These are phyloP conservation scores for Sebastes wilsoni DNA, from an alignment of 2,797 vertebrate genomes.

Conservation along the genomic window DNA sequence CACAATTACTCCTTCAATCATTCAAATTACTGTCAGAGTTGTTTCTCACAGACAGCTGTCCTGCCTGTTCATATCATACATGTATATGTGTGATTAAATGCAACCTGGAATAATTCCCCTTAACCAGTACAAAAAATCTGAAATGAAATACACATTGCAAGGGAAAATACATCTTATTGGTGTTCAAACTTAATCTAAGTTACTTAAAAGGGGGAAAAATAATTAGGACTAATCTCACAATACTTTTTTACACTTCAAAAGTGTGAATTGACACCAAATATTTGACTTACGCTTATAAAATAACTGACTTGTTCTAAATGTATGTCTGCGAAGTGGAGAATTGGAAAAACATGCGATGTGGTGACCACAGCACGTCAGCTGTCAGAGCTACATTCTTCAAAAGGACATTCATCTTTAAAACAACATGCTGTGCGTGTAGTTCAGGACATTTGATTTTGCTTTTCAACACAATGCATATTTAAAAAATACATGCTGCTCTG, in stretches of 20 bases:
- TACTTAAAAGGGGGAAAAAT: not conserved
- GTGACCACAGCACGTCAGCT: constrained; percentile 6
- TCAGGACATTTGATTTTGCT: not conserved
- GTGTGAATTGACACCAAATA: not conserved
- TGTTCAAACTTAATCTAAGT: not conserved
- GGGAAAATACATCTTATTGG: not conserved
- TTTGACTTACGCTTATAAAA: not conserved
- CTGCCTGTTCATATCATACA: no score
- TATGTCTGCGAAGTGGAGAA: not conserved
- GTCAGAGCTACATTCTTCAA: not conserved
- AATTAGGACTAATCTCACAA: not conserved
- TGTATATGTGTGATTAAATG: not conserved
- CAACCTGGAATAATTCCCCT: not conserved
- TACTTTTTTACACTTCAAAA: not conserved
- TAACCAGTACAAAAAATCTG: not conserved
- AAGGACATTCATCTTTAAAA: not conserved
- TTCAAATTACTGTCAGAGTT: not conserved
- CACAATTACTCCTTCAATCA: not conserved
- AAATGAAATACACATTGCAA: not conserved
- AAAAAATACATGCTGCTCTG: not conserved
- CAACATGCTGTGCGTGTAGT: not conserved
- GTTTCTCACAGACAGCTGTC: no score
- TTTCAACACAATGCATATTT: not conserved
- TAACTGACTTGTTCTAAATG: not conserved
- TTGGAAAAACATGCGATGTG: constrained; percentile 9